Evolutionary conservation across 2,797 vertebrate genomes (phyloP), one percentile per base, ranked within the genome.

Genomic region (Amblyopsis hoosieri): DNA sequence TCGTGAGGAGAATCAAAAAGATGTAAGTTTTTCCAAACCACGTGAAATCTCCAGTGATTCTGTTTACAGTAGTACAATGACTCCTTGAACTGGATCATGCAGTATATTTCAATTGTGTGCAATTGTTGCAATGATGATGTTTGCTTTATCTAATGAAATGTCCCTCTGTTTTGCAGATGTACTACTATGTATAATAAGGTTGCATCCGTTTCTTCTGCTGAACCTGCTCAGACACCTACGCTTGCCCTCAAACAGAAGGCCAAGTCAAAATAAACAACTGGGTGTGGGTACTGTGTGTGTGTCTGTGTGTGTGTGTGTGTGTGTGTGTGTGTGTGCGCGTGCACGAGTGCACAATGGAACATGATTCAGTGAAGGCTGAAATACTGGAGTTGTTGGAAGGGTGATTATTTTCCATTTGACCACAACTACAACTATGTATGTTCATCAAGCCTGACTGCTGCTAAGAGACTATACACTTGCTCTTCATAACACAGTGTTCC

Each of bases 1-100:
- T 95, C 74, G 73, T 94, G 62, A 94, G 89, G 71, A 92, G 85
- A 90, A 90, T 93, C 72, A 93, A 78, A 85, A 91, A 90, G 71
- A 85, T 93, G 96, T 97, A 85, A 94, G 95, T 84, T 13, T 19
- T 23, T 23, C 9, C n/a, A 37, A 11, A 60, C 49, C 17, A 12
- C 1, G 2, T 57, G 17, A 55, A 42, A 58, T 3, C 17, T 50
- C 12, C 31, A 2, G 17, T 51, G 12, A 17, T 51, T 23, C 52
- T 17, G 50, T 23, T 51, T 14, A 23, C 23, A 23, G 23, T 23
- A 53, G 13, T 1, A 12, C 48, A 19, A 60, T 48, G 11, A 52
- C 62, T 42, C 23, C 50, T 17, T 60, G 33, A 31, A 3, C 45
- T 54, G 1, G 6, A 42, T 42, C 23, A 23, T 23, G 23, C 19